These are phyloP conservation scores for Axea sp. DNA, from an alignment of 2,888 invertebrate genomes.

Conservation along the genomic window DNA sequence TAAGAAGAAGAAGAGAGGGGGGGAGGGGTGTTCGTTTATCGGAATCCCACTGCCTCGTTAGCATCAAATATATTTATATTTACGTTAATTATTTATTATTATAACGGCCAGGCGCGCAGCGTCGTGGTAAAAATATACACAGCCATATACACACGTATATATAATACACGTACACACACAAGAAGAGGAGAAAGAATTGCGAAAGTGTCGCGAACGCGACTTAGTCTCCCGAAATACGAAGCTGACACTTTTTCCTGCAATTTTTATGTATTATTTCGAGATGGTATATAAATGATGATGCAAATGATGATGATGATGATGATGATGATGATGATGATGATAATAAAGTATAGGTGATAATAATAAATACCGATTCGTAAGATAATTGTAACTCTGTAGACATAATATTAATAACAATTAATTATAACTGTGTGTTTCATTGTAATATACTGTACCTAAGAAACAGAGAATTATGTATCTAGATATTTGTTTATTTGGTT, in stretches of 20 bases:
- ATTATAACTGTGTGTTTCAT: slow-evolving; percentile 79
- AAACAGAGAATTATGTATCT: slow-evolving; percentile 73
- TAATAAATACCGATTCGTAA: slow-evolving; percentile 65
- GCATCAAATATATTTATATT: slow-evolving; percentile 74
- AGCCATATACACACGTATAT: slow-evolving; percentile 47
- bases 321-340: slow-evolving; percentile 71
- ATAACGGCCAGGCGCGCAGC: slow-evolving; percentile 74
- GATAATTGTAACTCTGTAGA: slow-evolving; percentile 73
- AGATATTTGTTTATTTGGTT: slow-evolving; percentile 26
- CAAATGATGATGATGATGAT: too few relatives aligned
- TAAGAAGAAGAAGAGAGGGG: slow-evolving; percentile 52
- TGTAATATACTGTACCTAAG: slow-evolving; percentile 79
- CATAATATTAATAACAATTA: slow-evolving; percentile 78
- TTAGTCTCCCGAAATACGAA: slow-evolving; percentile 72
- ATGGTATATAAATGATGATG: slow-evolving; percentile 69
- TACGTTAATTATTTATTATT: slow-evolving; percentile 78
- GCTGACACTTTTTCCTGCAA: slow-evolving; percentile 68
- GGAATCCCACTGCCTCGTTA: slow-evolving; percentile 77
- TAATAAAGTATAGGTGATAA: slow-evolving; percentile 69
- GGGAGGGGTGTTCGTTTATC: slow-evolving; percentile 67
- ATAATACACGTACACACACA: slow-evolving; percentile 44
- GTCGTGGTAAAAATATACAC: slow-evolving; percentile 67
- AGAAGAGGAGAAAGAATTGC: slow-evolving; percentile 13
- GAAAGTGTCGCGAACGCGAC: slow-evolving; percentile 55
- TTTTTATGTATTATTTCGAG: slow-evolving; percentile 70